These are phyloP conservation scores for Trachurus trachurus DNA, from an alignment of 2,797 vertebrate species.

Conservation along the genomic window DNA sequence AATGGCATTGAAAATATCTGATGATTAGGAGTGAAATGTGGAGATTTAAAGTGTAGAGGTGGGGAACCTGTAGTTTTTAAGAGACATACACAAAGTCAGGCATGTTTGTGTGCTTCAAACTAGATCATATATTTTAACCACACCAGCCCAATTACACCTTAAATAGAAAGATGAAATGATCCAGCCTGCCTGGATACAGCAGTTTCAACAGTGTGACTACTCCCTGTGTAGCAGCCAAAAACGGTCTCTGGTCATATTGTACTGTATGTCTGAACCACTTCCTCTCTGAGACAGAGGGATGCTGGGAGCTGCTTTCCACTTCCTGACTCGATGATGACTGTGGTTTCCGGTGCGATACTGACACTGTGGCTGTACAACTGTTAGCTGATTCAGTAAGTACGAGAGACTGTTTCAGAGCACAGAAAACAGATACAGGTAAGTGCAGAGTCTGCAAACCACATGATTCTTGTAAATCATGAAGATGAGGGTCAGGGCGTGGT, in stretches of 20 bases:
- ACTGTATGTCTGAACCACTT: conserved; percentile 68
- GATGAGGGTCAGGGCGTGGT: not conserved
- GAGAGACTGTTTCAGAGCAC: not conserved
- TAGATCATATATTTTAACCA: not conserved
- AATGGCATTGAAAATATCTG: too few relatives aligned
- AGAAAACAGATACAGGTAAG: not conserved
- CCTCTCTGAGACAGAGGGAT: conserved; percentile 56
- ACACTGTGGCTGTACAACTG: conserved; percentile 29
- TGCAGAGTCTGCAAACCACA: not conserved
- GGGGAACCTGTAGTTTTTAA: too few relatives aligned
- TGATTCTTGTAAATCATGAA: not conserved
- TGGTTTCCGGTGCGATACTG: conserved; percentile 79
- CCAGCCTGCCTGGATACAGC: not conserved
- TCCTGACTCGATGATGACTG: conserved; percentile 70
- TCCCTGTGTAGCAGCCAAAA: conserved; percentile 27
- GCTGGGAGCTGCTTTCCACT: conserved; percentile 62
- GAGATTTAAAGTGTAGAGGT: not conserved
- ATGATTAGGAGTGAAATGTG: not conserved
- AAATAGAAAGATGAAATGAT: not conserved
- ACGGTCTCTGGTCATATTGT: conserved; percentile 46
- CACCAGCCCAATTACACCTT: not conserved
- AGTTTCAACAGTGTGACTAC: not conserved
- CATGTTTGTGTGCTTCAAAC: not conserved
- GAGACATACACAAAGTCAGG: not conserved
- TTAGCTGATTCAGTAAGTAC: conserved; percentile 5